A percentile compares a stretch with the other conserved stretches of the same genome.
Conservation (phyloP, 2,888 invertebrate species). For the Pachymerium ferrugineum region DNA sequence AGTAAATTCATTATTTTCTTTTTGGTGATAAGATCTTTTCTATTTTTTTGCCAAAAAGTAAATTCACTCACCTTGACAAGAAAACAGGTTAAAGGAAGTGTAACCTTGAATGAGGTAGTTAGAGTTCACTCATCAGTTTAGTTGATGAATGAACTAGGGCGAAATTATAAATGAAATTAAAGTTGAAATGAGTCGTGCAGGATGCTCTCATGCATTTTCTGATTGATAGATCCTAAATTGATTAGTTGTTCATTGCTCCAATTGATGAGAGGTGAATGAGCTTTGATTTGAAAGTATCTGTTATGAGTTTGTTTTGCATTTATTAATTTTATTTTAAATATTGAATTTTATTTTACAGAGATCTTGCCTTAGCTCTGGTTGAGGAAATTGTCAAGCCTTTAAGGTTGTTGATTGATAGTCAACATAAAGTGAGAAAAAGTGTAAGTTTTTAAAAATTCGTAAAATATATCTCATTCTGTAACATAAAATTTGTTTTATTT, state of each 20-base stretch:
- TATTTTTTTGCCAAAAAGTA: neutral
- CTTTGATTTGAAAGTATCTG: too few species aligned
- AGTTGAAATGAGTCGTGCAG: neutral
- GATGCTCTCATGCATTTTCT: neutral
- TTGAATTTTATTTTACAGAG: slow-evolving; percentile 52
- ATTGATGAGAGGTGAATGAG: too few species aligned
- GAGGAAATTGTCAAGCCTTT: slow-evolving; percentile 89
- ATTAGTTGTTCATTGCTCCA: too few species aligned
- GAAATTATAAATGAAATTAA: neutral
- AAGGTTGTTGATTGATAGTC: slow-evolving; percentile 56
- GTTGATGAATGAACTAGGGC: too few species aligned
- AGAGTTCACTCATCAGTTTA: too few species aligned
- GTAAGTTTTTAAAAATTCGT: slow-evolving; percentile 43
- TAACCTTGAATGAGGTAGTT: too few species aligned
- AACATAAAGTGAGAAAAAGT: slow-evolving; percentile 55
- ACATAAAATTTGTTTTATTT: neutral
- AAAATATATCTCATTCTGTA: neutral
- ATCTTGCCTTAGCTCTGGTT: slow-evolving; percentile 67
- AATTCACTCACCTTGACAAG: neutral
- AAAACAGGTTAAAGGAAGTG: neutral
- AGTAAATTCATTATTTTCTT: neutral
- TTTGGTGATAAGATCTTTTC: neutral
- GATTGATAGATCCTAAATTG: too few species aligned
- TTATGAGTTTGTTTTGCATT: slow-evolving; percentile 31
- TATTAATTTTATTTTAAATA: neutral